These are phyloP conservation scores for Hartigia nigra DNA, from an alignment of 2,888 invertebrate genomes.

Conservation along the genomic window DNA sequence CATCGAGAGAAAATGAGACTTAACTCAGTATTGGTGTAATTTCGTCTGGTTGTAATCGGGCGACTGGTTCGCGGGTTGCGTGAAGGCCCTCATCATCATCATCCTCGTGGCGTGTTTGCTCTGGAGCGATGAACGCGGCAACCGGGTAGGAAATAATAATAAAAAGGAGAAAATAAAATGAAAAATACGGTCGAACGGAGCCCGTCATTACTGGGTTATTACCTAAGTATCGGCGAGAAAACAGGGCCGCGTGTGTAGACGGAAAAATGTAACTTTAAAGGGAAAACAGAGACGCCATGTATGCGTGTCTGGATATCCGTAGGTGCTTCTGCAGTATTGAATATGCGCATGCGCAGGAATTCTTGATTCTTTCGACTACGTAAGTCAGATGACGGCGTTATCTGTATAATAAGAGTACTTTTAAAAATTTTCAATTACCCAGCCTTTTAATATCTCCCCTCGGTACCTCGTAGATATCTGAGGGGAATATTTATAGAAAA, in stretches of 20 bases:
- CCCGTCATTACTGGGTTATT: constrained; percentile 59
- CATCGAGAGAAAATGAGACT: background rate
- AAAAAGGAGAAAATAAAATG: constrained; percentile 38
- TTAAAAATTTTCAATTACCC: background rate
- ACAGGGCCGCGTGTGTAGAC: constrained; percentile 28
- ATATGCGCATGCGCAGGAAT: background rate
- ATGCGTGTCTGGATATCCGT: background rate
- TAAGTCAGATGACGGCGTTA: background rate
- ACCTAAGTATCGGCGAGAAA: constrained; percentile 58
- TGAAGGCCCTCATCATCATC: constrained; percentile 47
- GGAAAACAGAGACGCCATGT: background rate
- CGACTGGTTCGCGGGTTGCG: constrained; percentile 37
- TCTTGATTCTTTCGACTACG: background rate
- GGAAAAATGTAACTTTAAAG: background rate
- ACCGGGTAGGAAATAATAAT: constrained; percentile 12
- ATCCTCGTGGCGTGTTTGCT: constrained; percentile 54
- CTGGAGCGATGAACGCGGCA: constrained; percentile 37
- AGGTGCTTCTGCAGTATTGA: background rate
- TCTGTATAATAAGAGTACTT: background rate
- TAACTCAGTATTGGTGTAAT: background rate
- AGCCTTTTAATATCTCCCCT: background rate
- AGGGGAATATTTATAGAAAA: background rate
- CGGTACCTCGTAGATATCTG: background rate
- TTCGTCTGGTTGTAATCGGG: constrained; percentile 14
- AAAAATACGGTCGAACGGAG: constrained; percentile 46